phyloP scores from a whole-genome alignment of 2,888 invertebrate genomes.

The Lasioglossum morio region DNA sequence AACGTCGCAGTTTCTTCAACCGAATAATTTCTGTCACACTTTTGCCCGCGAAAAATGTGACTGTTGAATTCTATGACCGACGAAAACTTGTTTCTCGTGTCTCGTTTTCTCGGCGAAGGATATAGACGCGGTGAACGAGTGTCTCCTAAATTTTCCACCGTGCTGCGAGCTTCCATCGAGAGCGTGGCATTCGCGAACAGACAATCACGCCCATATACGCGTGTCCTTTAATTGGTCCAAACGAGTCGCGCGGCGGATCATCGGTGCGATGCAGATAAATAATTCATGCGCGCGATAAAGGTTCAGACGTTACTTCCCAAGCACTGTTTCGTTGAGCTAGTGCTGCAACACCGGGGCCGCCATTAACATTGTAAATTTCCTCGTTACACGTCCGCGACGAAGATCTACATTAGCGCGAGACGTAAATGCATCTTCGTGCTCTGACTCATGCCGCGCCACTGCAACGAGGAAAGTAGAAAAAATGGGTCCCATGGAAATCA shows the following conservation, averaged over 20 bases:
- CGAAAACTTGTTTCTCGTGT: background rate
- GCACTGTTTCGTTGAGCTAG: constrained; percentile 17
- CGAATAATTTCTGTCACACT: background rate
- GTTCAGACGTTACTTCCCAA: constrained; percentile 3
- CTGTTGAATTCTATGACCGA: too few species aligned
- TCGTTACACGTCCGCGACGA: constrained; percentile 8
- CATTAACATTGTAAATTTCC: constrained; percentile 53
- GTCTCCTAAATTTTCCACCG: background rate
- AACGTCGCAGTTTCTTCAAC: background rate
- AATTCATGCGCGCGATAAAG: constrained; percentile 30
- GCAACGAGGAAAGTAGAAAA: background rate
- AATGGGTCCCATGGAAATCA: too few species aligned
- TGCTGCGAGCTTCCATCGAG: background rate
- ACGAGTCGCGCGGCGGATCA: background rate
- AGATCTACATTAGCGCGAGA: constrained; percentile 18
- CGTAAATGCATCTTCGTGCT: background rate
- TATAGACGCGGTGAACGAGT: background rate
- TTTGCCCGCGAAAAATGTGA: background rate
- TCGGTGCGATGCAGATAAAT: constrained; percentile 6
- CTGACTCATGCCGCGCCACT: background rate
- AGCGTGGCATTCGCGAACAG: background rate
- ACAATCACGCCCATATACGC: background rate
- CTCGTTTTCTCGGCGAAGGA: background rate
- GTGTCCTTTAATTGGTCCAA: constrained; percentile 5
- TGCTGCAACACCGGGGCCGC: background rate